Evolutionary conservation across 2,113 vertebrate species (phyloP), one percentile per base, ranked within the genome.

Genomic region (Myotis lucifugus): DNA sequence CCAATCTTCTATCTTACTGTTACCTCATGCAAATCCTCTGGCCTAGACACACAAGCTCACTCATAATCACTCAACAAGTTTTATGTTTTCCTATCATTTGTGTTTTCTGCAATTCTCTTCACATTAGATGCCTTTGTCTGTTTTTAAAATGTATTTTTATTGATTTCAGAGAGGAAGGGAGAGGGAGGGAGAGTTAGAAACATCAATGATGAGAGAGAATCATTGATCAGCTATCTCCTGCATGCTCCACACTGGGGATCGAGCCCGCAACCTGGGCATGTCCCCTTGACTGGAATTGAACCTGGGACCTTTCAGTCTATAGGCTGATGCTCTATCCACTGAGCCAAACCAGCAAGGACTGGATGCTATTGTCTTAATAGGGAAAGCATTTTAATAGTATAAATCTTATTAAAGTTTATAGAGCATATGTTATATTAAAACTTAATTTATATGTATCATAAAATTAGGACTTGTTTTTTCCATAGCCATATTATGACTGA

Each of bases 351-450:
- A 59, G 56, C 23, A 25, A 59, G 23, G 56, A 8, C 3, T 46
- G 15, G 86, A 83, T 82, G 59, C 5, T 19, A 61, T 82, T 89
- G 91, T 46, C 61, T 74, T 72, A 59, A 52, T 19, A 91, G 18
- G 37, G 2, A 54, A 88, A 54, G 17, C 19, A 56, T 76, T 91
- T 92, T 37, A 69, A 77, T 70, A 72, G 3, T 56, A 76, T 73
- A 52, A 72, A 85, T 88, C 73, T 96, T 86, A 46, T n/a, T 74
- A 90, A 88, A 88, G 69, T 82, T 90, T 78, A 67, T 27, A 88
- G 85, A n/a, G 9, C 19, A 67, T 61, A 79, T 17, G 11, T 18
- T 42, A 0, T 73, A 34, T 69, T 86, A 77, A 87, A 81, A 3
- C 14, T 88, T 91, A 82, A 76, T 66, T 70, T 85, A n/a, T 78